Percentiles rank a stretch among this genome's conserved stretches.
These are phyloP conservation scores for Leptinotarsa peninsularis DNA, from an alignment of 2,888 invertebrate species.

Conservation along the genomic window DNA sequence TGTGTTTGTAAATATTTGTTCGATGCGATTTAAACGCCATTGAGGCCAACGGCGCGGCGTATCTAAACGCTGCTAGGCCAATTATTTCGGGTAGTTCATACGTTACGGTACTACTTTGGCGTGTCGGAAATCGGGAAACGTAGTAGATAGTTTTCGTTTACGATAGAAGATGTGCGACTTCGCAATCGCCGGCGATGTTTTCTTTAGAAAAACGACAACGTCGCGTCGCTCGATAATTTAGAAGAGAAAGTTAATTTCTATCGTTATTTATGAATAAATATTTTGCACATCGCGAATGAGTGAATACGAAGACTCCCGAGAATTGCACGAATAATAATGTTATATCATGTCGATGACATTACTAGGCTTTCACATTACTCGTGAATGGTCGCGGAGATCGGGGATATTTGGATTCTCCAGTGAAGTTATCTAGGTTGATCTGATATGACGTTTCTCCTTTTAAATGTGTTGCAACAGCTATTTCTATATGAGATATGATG, in stretches of 20 bases:
- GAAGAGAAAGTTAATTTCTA: conserved; percentile 27
- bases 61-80: conserved; percentile 25
- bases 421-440: not conserved
- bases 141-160: conserved; percentile 11
- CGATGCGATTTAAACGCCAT: conserved; percentile 15
- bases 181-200: not conserved
- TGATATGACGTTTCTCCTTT: not conserved
- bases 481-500: not conserved
- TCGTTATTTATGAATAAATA: conserved; percentile 6
- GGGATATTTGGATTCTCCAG: not conserved
- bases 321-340: not conserved
- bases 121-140: conserved; percentile 30
- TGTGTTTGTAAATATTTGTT: conserved; percentile 20
- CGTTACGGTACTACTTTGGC: conserved; percentile 1
- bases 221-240: not conserved
- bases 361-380: conserved; percentile 9
- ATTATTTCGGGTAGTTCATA: conserved; percentile 36
- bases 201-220: not conserved
- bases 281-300: not conserved
- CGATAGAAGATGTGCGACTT: conserved; percentile 1
- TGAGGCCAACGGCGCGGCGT: conserved; percentile 18
- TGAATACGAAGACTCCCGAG: not conserved
- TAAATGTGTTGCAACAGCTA: too few species aligned
- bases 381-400: not conserved
- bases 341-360: conserved; percentile 4